Conservation (phyloP, 35 echinoderm and acorn worm genomes). For the Ophiothrix spiculata region DNA sequence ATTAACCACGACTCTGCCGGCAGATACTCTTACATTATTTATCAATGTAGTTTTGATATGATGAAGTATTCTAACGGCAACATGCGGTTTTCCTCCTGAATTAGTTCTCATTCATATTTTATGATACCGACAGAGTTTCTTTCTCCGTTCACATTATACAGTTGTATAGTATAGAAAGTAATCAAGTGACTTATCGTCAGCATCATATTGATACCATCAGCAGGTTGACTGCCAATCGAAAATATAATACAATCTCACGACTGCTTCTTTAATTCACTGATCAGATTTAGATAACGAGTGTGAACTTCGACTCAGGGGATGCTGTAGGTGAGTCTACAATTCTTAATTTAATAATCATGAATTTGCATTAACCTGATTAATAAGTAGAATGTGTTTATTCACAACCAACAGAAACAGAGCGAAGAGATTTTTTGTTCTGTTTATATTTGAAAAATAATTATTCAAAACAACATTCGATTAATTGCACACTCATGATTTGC, state of each 20-base stretch:
- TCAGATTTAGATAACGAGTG: background rate
- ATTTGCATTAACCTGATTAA: conserved; percentile 12
- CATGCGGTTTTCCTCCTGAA: background rate
- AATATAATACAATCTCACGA: conserved; percentile 5
- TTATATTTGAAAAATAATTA: too few relatives aligned
- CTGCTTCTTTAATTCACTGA: conserved; percentile 4
- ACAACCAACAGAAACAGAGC: too few relatives aligned
- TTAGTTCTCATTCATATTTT: conserved; percentile 7
- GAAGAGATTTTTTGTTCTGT: too few relatives aligned
- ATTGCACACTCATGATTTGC: too few relatives aligned
- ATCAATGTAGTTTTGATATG: background rate
- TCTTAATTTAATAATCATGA: background rate
- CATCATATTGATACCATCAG: background rate
- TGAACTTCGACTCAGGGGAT: background rate
- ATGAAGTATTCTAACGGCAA: background rate
- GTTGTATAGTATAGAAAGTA: background rate
- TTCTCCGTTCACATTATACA: background rate
- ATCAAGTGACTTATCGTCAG: background rate
- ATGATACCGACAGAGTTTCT: background rate
- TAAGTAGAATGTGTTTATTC: too few relatives aligned
- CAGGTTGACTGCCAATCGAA: background rate
- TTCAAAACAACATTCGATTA: too few relatives aligned
- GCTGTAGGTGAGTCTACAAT: conserved; percentile 8
- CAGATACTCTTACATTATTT: background rate
- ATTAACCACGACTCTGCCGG: background rate